phyloP scores from a whole-genome alignment of 1,140 invertebrate species.

The Macrobrachium rosenbergii region DNA sequence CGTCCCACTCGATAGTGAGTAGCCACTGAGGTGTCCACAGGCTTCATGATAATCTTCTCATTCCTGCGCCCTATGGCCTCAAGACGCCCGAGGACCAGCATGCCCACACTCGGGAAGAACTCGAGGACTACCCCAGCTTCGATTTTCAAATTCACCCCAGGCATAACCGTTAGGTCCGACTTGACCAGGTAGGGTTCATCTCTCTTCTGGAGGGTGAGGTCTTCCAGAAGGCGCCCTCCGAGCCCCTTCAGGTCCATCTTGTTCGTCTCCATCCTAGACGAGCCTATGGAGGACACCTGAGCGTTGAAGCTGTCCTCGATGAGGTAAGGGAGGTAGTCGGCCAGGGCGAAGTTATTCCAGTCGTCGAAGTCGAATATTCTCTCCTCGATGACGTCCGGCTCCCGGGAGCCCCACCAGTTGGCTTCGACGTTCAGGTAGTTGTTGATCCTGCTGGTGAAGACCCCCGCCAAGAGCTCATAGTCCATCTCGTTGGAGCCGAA shows the following conservation, averaged over 20 bases:
- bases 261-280: conserved; percentile 41
- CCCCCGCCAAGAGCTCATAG: conserved; percentile 94
- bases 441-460: conserved; percentile 87
- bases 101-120: conserved; percentile 96
- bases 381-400: conserved; percentile 80
- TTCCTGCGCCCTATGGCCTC: conserved; percentile 84
- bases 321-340: conserved; percentile 89
- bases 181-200: conserved; percentile 84
- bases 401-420: conserved; percentile 95
- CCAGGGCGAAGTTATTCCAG: conserved; percentile 98
- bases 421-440: conserved; percentile 89
- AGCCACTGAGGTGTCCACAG: conserved; percentile 71
- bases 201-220: conserved; percentile 79
- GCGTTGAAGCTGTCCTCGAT: conserved; percentile 81
- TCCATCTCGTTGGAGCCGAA: conserved; percentile 86
- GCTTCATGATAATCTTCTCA: conserved; percentile 87
- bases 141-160: conserved; percentile 85
- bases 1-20: conserved; percentile 58
- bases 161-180: conserved; percentile 97
- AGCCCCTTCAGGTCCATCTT: conserved; percentile 78
- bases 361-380: conserved; percentile 99
- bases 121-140: conserved; percentile 92
- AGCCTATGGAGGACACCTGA: conserved; percentile 69
- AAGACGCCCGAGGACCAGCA: conserved; percentile 94
- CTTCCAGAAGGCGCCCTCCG: conserved; percentile 85